A percentile compares a stretch with the other conserved stretches of the same genome.
These are phyloP conservation scores for Cheilosia impressa DNA, from an alignment of 2,888 invertebrate species.

Conservation along the genomic window DNA sequence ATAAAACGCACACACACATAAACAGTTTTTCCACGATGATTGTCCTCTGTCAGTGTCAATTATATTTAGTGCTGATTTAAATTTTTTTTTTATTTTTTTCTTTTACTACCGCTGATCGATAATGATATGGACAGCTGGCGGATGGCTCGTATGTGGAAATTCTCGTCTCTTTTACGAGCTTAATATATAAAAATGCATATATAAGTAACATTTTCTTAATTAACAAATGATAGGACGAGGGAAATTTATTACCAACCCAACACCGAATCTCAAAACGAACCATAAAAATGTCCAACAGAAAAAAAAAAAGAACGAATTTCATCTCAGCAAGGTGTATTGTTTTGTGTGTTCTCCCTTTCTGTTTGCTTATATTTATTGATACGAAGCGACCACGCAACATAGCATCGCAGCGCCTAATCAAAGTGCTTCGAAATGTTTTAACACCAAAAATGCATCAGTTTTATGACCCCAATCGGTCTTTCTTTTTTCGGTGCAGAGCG, in stretches of 20 bases:
- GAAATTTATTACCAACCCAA: constrained; percentile 67
- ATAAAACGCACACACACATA: background rate
- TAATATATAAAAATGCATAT: constrained; percentile 17
- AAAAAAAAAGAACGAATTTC: constrained; percentile 6
- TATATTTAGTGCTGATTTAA: constrained; percentile 58
- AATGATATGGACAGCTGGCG: constrained; percentile 13
- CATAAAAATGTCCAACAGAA: constrained; percentile 54
- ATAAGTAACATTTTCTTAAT: constrained; percentile 69
- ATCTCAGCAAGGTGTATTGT: constrained; percentile 57
- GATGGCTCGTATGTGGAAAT: constrained; percentile 11
- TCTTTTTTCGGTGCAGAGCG: background rate
- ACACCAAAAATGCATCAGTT: constrained; percentile 76
- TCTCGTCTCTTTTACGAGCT: constrained; percentile 36
- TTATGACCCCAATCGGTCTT: constrained; percentile 73
- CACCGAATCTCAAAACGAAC: constrained; percentile 47
- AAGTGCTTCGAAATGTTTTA: constrained; percentile 62
- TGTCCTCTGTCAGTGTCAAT: constrained; percentile 29
- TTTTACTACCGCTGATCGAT: constrained; percentile 38
- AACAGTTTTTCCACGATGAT: constrained; percentile 5
- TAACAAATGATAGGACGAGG: constrained; percentile 68
- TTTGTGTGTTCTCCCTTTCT: constrained; percentile 27
- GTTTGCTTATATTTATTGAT: constrained; percentile 70
- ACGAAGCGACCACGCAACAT: constrained; percentile 57
- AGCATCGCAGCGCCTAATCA: constrained; percentile 62
- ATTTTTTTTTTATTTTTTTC: constrained; percentile 11